phyloP scores from a whole-genome alignment of 2,113 vertebrate species.

The Telmatochromis sp. region DNA sequence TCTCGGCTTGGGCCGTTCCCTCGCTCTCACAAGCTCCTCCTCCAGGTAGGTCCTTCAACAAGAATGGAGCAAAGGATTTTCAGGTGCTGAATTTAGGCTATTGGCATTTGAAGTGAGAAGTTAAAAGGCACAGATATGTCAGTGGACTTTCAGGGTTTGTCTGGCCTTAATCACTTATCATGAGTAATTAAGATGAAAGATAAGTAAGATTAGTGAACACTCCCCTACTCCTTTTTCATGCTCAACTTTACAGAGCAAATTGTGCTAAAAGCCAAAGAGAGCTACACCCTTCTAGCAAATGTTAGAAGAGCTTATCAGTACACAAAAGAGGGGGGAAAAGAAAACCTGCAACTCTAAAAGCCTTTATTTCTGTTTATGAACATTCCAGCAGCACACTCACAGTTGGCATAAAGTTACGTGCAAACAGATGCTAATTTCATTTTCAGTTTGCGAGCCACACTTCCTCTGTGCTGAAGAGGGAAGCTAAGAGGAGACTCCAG shows the following conservation, averaged over 20 bases:
- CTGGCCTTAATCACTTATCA: not conserved
- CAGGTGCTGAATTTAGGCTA: not conserved
- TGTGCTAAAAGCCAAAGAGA: not conserved
- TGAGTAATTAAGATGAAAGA: not conserved
- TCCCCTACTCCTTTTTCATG: not conserved
- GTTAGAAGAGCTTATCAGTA: not conserved
- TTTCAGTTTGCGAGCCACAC: conserved; percentile 57
- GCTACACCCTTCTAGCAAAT: not conserved
- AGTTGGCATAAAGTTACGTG: not conserved
- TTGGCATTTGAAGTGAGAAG: not conserved
- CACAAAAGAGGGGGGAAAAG: accelerated
- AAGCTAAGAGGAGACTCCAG: conserved; percentile 67
- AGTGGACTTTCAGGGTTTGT: not conserved
- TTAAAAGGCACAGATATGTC: not conserved
- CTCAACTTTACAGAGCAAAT: not conserved
- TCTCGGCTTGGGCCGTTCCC: conserved; percentile 87
- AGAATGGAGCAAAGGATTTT: not conserved
- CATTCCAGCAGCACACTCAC: not conserved
- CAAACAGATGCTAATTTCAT: conserved; percentile 48
- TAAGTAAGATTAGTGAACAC: not conserved
- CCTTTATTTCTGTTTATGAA: not conserved
- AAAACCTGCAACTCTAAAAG: not conserved
- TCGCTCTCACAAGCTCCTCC: conserved; percentile 89
- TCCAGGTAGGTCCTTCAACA: conserved; percentile 88
- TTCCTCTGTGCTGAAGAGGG: conserved; percentile 63